These are phyloP conservation scores for Scaptomyza reducta DNA, from an alignment of 2,888 invertebrate species.

Conservation along the genomic window DNA sequence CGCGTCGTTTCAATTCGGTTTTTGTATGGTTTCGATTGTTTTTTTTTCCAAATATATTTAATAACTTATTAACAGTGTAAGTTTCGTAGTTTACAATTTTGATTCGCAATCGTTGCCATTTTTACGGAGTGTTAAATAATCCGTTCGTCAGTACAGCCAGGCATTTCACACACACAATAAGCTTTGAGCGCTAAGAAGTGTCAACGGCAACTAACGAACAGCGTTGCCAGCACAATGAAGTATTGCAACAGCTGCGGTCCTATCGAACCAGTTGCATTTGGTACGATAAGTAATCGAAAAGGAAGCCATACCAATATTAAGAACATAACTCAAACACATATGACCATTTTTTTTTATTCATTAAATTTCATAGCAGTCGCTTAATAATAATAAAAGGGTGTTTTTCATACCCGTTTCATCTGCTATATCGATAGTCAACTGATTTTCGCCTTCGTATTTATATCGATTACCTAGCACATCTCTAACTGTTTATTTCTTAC, in stretches of 20 bases:
- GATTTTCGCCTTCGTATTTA: neutral
- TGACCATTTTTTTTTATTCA: too few species aligned
- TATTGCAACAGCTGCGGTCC: slow-evolving; percentile 27
- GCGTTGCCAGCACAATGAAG: slow-evolving; percentile 39
- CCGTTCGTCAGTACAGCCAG: slow-evolving; percentile 68
- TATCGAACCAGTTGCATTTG: slow-evolving; percentile 17
- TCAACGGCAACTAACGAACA: slow-evolving; percentile 60
- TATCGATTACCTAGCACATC: slow-evolving; percentile 16
- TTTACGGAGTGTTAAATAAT: slow-evolving; percentile 82
- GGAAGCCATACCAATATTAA: neutral
- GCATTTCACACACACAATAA: slow-evolving; percentile 48
- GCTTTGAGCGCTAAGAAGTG: slow-evolving; percentile 59
- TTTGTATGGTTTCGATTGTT: slow-evolving; percentile 35
- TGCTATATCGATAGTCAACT: slow-evolving; percentile 5
- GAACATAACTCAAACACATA: neutral
- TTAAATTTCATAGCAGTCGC: too few species aligned
- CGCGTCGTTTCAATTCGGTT: slow-evolving; percentile 42
- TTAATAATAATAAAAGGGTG: too few species aligned
- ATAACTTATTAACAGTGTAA: slow-evolving; percentile 36
- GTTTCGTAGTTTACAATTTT: slow-evolving; percentile 54
- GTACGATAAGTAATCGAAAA: slow-evolving; percentile 10
- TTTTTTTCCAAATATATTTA: slow-evolving; percentile 23
- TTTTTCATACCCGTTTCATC: neutral
- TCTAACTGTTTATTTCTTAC: slow-evolving; percentile 42
- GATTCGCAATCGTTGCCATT: slow-evolving; percentile 67